A percentile compares a stretch with the other conserved stretches of the same genome.
These are phyloP conservation scores for Platyrinchus mystaceus DNA, from an alignment of 2,797 vertebrate genomes.

Conservation along the genomic window DNA sequence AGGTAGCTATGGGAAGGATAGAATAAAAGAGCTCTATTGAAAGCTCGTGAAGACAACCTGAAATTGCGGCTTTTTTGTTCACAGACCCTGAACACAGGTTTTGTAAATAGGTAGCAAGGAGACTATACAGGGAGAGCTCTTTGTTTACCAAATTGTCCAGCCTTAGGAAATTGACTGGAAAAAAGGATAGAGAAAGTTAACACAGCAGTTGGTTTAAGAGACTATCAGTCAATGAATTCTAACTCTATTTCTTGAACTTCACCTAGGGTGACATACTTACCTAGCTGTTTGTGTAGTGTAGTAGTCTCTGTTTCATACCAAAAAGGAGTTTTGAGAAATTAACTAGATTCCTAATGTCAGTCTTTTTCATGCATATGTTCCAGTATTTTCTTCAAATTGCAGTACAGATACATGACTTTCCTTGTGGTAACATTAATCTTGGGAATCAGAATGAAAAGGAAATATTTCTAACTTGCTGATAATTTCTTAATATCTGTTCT, in stretches of 20 bases:
- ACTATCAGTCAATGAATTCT: not conserved
- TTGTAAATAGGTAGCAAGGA: not conserved
- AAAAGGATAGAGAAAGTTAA: not conserved
- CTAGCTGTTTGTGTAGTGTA: not conserved
- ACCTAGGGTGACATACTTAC: not conserved
- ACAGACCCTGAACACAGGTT: not conserved
- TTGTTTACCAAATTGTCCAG: not conserved
- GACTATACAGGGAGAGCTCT: not conserved
- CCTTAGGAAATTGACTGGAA: not conserved
- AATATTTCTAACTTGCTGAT: not conserved
- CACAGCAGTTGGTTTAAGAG: not conserved
- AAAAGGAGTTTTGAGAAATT: not conserved
- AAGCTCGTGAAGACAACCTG: not conserved
- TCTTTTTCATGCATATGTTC: not conserved
- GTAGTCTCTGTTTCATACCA: not conserved
- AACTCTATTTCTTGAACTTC: not conserved
- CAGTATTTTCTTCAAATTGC: not conserved
- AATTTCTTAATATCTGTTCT: not conserved
- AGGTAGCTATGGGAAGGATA: constrained; percentile 76
- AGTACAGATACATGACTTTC: not conserved
- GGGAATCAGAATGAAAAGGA: not conserved
- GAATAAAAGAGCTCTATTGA: not conserved
- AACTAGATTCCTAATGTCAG: not conserved
- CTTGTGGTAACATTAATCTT: not conserved
- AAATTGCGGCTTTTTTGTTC: not conserved